Evolutionary conservation across 2,888 invertebrate species (phyloP), one percentile per base, ranked within the genome.

Genomic region (Antheraea yamamai): DNA sequence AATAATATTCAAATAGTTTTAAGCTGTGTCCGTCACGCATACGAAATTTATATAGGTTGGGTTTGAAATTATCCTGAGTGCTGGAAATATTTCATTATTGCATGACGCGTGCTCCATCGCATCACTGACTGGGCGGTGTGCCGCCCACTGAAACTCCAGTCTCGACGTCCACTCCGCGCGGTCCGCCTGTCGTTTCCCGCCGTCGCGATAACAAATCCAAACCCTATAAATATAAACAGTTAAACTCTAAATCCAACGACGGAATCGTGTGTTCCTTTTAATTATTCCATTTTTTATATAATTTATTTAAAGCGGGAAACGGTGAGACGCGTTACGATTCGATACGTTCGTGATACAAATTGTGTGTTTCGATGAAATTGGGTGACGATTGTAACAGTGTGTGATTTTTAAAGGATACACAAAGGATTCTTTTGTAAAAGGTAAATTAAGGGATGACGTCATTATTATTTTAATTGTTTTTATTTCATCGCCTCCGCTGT

Each of bases 141-240:
- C 92, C 93, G 93, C 94, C 93, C 91, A 93, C 93, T 91, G 92
- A 92, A 91, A 89, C 87, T 87, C 89, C 87, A 95, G 95, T 95
- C 95, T 93, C 93, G 92, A 84, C 91, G 95, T 95, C 94, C 93
- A 90, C 95, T 95, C 95, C 95, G 95, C 91, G 95, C 95, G 95
- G 95, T 94, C 91, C 91, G 93, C 95, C 94, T 88, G 95, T 91
- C 90, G 88, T 90, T 91, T 89, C 89, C 92, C 90, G 85, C 86
- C 85, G 72, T 78, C 82, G 79, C 82, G 81, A 12, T 47, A 82
- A 85, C 84, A 77, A 85, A 80, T 85, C 81, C 82, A 84, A 84
- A 82, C 83, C 82, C 80, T 84, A 85, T 81, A 77, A 76, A 81
- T 78, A 83, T 77, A 80, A 71, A 77, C 58, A 74, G 80, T 75